Base-by-base conservation (phyloP, 2,113 vertebrate species). In the Pionites leucogaster region DNA sequence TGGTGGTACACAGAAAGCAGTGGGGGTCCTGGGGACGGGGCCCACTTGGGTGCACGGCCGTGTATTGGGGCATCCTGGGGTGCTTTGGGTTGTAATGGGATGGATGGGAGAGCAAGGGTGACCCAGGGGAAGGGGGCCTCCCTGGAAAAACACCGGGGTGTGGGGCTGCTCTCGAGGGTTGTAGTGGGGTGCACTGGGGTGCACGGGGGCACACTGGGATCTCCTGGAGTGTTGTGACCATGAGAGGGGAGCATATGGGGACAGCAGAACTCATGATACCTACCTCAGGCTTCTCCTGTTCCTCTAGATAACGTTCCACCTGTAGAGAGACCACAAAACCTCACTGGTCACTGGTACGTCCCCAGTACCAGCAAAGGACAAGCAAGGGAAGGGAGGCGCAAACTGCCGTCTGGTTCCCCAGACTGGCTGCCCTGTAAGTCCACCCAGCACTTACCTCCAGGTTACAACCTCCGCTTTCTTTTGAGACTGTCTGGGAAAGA, bases 261-360 rank as follows among this genome's bases (percentile, higher is more conserved):
- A 3, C 10, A 28, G 47, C 46, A 27, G 46, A 68, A 14, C 2
- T 31, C 7, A 0, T 13, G 25, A 29, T 31, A 60, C 44, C 20
- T 9, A 35, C 49, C 33, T 6, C 4, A 11, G 4, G 10, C 6
- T 2, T 41, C 22, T 41, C 11, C 20, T 4, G 6, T 25, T 11
- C 2, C 10, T 2, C 2, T 0, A 29, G 9, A 9, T 35, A 2
- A 17, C 35, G 28, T 35, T n/a, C 1, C 8, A 2, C 1, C 65
- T 88, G 53, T 3, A 39, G 33, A 68, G 39, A 74, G 41, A 67
- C 4, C 52, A 35, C 4, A 19, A 80, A 42, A 72, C 17, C 24
- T 27, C 7, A 7, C 14, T 4, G 44, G 59, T 25, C 35, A n/a
- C 63, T 39, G 70, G 4, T 25, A 24, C 14, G 17, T 15, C 5